Percentiles rank a stretch among this genome's conserved stretches.
Evolutionary conservation across 2,888 invertebrate genomes (phyloP).

Genomic region (Teleogryllus oceanicus): DNA sequence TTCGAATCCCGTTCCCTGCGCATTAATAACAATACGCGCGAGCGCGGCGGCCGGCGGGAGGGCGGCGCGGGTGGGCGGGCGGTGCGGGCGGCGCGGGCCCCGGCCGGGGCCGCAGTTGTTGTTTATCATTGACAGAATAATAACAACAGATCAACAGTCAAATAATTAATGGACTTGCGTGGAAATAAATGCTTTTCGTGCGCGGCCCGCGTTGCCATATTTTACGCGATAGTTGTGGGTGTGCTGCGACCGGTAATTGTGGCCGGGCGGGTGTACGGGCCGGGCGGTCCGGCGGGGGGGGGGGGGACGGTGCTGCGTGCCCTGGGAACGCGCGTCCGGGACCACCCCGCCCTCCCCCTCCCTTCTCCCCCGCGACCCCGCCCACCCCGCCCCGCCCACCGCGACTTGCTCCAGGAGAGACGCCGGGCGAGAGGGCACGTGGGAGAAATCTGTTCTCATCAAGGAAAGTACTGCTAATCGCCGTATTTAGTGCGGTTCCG

Average conservation of each 20-base stretch:
- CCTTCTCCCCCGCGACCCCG: not conserved
- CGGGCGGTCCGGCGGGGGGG: not conserved
- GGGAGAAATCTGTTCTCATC: not conserved
- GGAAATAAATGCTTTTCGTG: slow-evolving; percentile 18
- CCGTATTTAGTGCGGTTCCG: not conserved
- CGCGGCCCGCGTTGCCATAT: not conserved
- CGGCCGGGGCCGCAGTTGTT: slow-evolving; percentile 9
- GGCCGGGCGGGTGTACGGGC: not conserved
- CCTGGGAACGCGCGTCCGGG: not conserved
- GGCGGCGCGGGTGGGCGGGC: not conserved
- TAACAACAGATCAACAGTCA: slow-evolving; percentile 18
- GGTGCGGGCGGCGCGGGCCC: not conserved
- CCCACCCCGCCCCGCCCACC: not conserved
- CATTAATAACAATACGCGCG: not conserved
- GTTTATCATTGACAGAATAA: slow-evolving; percentile 18
- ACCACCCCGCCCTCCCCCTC: not conserved
- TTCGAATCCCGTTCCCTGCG: slow-evolving; percentile 6
- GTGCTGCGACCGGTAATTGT: slow-evolving; percentile 6
- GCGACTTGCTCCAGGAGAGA: not conserved
- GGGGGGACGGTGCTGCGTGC: not conserved
- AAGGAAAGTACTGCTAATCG: not conserved
- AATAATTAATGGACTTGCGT: slow-evolving; percentile 18
- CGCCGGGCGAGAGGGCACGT: not conserved
- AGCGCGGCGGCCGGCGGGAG: not conserved
- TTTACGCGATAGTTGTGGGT: slow-evolving; percentile 18